These are phyloP conservation scores for Istiophorus platypterus DNA, from an alignment of 2,113 vertebrate species.

Conservation along the genomic window DNA sequence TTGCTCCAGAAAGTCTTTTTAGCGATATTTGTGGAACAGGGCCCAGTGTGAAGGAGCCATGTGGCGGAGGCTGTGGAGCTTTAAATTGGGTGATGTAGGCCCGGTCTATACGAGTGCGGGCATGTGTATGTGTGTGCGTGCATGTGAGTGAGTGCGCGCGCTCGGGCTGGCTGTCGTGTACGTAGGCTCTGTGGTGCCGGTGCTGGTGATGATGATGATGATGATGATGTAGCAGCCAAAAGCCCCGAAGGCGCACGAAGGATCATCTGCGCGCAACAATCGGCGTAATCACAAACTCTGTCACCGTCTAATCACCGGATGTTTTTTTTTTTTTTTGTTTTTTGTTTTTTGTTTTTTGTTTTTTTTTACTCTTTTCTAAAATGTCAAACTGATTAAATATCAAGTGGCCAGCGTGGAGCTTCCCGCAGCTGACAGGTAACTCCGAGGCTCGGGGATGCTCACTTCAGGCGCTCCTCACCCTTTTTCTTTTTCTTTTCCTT, in stretches of 20 bases:
- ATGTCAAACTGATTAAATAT: neutral
- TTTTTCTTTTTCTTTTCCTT: neutral
- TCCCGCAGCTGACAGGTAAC: slow-evolving; percentile 25
- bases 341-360: no score
- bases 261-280: slow-evolving; percentile 39
- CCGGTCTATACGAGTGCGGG: slow-evolving; percentile 44
- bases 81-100: slow-evolving; percentile 60
- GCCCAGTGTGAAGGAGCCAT: neutral
- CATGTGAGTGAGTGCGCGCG: slow-evolving; percentile 17
- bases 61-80: slow-evolving; percentile 44
- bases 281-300: slow-evolving; percentile 12
- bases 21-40: neutral
- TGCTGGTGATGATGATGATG: no score
- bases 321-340: no score
- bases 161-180: neutral
- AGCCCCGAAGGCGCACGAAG: slow-evolving; percentile 63
- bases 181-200: slow-evolving; percentile 21
- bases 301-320: neutral
- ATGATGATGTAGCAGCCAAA: slow-evolving; percentile 49
- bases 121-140: slow-evolving; percentile 20
- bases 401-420: neutral
- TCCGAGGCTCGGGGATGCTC: slow-evolving; percentile 11
- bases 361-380: neutral
- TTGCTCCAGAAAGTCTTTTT: neutral
- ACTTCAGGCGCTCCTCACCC: neutral